These are phyloP conservation scores for Daubentonia madagascariensis DNA, from an alignment of 2,113 vertebrate genomes.

Conservation along the genomic window DNA sequence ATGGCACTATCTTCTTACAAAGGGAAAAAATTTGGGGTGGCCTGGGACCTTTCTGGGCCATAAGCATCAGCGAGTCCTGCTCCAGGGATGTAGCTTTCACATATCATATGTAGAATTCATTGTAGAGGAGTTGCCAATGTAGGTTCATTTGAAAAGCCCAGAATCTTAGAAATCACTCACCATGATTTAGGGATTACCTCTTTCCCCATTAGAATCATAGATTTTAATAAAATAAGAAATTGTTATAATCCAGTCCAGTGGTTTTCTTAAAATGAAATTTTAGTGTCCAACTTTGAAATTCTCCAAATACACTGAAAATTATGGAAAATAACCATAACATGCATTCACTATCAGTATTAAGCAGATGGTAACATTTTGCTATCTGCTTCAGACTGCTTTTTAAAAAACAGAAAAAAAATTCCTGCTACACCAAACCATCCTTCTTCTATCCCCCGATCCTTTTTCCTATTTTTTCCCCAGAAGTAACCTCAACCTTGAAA, in stretches of 20 bases:
- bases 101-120: background rate
- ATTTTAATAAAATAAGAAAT: slow-evolving; percentile 22
- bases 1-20: background rate
- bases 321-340: background rate
- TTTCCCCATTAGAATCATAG: background rate
- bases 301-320: background rate
- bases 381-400: background rate
- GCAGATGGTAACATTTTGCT: background rate
- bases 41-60: background rate
- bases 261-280: slow-evolving; percentile 19
- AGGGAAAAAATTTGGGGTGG: background rate
- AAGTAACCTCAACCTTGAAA: background rate
- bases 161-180: background rate
- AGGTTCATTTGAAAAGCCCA: background rate
- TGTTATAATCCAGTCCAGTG: background rate
- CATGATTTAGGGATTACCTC: background rate
- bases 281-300: slow-evolving; percentile 6
- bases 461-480: background rate
- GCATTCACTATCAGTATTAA: background rate
- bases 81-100: background rate
- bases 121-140: background rate
- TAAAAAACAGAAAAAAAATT: background rate
- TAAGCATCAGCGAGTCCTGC: background rate
- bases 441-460: background rate
- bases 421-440: background rate